Conservation (phyloP, 2,113 vertebrate species). For the Notechis scutatus region DNA sequence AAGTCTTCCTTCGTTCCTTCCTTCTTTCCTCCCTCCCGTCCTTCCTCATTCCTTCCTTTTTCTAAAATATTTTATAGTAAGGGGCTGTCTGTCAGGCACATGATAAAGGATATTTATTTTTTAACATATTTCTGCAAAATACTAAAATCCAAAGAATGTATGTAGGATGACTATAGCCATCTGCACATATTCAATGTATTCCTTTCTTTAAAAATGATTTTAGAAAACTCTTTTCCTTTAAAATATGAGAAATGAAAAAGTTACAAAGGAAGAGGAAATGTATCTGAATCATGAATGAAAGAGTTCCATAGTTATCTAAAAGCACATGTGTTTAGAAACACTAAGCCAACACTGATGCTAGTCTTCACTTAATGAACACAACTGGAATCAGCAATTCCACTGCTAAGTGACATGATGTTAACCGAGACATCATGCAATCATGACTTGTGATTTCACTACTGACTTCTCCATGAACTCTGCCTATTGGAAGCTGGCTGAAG, state of each 20-base stretch:
- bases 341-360: background rate
- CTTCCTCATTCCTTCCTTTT: background rate
- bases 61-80: background rate
- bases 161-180: background rate
- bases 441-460: background rate
- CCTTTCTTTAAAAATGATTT: background rate
- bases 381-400: background rate
- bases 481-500: background rate
- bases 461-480: background rate
- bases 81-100: background rate
- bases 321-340: background rate
- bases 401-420: background rate
- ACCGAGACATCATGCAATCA: background rate
- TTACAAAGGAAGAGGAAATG: background rate
- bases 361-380: background rate
- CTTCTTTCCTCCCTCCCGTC: too few species aligned
- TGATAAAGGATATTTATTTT: background rate
- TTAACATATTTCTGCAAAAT: background rate
- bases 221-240: background rate
- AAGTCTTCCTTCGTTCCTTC: background rate
- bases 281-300: background rate
- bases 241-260: background rate
- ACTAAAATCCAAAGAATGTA: background rate
- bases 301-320: background rate
- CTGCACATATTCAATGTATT: background rate